A percentile compares a stretch with the other conserved stretches of the same genome.
These are phyloP conservation scores for Pinctada fucata DNA, from an alignment of 2,888 invertebrate species.

Conservation along the genomic window DNA sequence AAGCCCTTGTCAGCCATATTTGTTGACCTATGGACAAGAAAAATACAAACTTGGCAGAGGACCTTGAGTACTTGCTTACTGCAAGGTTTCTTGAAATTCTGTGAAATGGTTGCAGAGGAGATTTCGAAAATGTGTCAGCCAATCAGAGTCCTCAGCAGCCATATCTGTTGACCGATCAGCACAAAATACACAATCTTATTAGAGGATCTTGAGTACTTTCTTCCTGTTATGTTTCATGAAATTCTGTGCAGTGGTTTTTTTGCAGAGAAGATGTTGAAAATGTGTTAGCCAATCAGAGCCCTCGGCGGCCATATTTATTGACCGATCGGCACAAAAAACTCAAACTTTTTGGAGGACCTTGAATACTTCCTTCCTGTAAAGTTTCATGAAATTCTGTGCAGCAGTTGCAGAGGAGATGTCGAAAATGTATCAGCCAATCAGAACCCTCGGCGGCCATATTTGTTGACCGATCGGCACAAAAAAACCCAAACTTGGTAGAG, in stretches of 20 bases:
- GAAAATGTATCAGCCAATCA: not conserved
- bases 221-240: not conserved
- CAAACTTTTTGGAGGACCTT: not conserved
- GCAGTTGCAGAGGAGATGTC: not conserved
- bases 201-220: not conserved
- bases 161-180: not conserved
- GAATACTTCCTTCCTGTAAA: not conserved
- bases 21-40: not conserved
- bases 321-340: not conserved
- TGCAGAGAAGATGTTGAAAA: not conserved
- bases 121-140: not conserved
- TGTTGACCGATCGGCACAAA: not conserved
- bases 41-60: not conserved
- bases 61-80: not conserved
- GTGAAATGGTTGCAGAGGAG: not conserved
- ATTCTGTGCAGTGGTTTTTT: not conserved
- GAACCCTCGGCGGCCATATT: not conserved
- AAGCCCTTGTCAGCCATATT: not conserved
- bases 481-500: slow-evolving; percentile 1
- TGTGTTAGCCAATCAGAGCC: not conserved
- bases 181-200: not conserved
- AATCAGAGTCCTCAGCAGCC: not conserved
- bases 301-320: not conserved
- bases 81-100: not conserved
- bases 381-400: not conserved